phyloP scores from a whole-genome alignment of 1,140 invertebrate species.

The Drosophila willistoni region DNA sequence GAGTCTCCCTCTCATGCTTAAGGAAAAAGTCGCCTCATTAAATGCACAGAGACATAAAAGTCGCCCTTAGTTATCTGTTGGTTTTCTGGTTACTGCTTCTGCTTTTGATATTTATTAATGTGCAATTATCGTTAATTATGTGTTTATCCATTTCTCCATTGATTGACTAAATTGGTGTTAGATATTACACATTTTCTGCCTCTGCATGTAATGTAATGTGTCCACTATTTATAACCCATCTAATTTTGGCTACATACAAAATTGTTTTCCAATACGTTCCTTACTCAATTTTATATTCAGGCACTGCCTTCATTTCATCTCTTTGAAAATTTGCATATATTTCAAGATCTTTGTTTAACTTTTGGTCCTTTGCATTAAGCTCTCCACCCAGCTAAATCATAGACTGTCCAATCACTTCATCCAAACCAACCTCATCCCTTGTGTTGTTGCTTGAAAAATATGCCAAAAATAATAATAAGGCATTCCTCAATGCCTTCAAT shows the following conservation, averaged over 20 bases:
- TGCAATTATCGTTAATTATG: constrained; percentile 70
- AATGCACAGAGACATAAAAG: constrained; percentile 36
- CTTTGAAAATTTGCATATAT: not conserved
- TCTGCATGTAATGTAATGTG: not conserved
- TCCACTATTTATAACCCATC: not conserved
- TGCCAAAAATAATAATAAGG: constrained; percentile 16
- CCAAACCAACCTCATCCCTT: constrained; percentile 22
- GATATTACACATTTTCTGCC: not conserved
- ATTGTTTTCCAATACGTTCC: not conserved
- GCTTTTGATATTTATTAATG: constrained; percentile 61
- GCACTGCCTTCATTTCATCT: not conserved
- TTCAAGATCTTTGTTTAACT: constrained; percentile 1
- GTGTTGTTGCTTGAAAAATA: not conserved
- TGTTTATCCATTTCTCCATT: constrained; percentile 43
- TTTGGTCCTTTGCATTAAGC: constrained; percentile 38
- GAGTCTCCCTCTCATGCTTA: too few relatives aligned
- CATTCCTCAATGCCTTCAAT: constrained; percentile 1
- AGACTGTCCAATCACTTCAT: constrained; percentile 41
- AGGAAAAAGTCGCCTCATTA: constrained; percentile 58
- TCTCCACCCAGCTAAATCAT: constrained; percentile 20
- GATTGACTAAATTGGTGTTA: not conserved
- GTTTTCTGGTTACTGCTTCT: constrained; percentile 26
- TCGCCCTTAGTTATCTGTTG: constrained; percentile 6
- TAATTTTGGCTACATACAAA: constrained; percentile 1
- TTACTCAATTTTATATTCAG: not conserved